A percentile compares a stretch with the other conserved stretches of the same genome.
phyloP scores from a whole-genome alignment of 2,797 vertebrate genomes.

The Galagoides demidoff region DNA sequence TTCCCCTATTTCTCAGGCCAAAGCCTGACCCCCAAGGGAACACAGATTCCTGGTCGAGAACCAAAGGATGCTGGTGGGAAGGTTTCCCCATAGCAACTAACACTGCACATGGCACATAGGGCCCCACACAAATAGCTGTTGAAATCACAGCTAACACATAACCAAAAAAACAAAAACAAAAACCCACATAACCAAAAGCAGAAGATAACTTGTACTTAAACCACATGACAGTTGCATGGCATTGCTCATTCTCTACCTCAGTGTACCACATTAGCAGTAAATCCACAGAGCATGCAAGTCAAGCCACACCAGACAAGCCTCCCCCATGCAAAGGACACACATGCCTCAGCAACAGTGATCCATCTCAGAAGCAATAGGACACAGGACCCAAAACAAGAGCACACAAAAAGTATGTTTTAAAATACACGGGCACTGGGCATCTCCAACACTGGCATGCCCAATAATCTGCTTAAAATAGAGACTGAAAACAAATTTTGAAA shows the following conservation, averaged over 20 bases:
- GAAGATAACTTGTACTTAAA: accelerated
- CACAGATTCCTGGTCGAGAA: neutral
- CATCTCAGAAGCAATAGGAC: neutral
- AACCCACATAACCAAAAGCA: neutral
- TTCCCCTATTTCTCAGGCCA: neutral
- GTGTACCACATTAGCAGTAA: neutral
- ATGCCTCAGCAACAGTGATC: neutral
- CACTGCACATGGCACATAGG: accelerated
- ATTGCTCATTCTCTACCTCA: no score
- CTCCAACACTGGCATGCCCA: neutral
- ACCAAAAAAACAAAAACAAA: neutral
- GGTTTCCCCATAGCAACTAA: neutral
- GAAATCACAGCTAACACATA: neutral
- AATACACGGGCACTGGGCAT: neutral
- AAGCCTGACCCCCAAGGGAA: neutral
- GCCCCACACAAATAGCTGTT: neutral
- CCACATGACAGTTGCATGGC: accelerated
- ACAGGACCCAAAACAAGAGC: neutral
- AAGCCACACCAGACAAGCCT: neutral
- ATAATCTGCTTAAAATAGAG: neutral
- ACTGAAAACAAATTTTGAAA: neutral
- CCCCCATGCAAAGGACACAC: accelerated
- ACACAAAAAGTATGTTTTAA: neutral
- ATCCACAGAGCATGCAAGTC: neutral
- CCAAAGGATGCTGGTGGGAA: neutral